Conservation (phyloP, 2,888 invertebrate species). For the Orgyia antiqua region DNA sequence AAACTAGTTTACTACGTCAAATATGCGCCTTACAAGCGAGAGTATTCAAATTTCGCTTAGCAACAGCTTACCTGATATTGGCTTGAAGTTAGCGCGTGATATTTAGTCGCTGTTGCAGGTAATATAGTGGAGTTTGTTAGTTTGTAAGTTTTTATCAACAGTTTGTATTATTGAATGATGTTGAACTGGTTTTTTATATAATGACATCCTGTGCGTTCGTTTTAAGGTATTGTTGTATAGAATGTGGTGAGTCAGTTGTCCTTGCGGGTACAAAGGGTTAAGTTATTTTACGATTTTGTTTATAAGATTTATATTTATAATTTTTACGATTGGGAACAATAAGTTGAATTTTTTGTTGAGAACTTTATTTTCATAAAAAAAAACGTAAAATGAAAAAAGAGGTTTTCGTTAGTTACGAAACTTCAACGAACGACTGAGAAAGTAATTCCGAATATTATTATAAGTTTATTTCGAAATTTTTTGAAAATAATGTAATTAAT, state of each 20-base stretch:
- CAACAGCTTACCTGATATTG: conserved; percentile 44
- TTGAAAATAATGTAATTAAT: conserved; percentile 24
- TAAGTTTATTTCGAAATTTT: conserved; percentile 51
- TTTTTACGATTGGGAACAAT: conserved; percentile 68
- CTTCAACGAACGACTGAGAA: conserved; percentile 77
- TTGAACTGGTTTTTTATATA: conserved; percentile 65
- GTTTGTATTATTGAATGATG: conserved; percentile 66
- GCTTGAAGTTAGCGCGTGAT: conserved; percentile 51
- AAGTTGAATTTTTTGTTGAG: conserved; percentile 61
- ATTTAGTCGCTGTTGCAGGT: conserved; percentile 27
- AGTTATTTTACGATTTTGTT: conserved; percentile 56
- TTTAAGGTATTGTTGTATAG: conserved; percentile 42
- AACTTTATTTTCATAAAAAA: conserved; percentile 67
- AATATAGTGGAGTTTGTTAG: conserved; percentile 60
- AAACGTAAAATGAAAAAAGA: conserved; percentile 46
- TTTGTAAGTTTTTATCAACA: conserved; percentile 71
- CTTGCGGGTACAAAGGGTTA: conserved; percentile 70
- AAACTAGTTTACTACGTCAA: conserved; percentile 49
- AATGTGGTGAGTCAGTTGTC: conserved; percentile 63
- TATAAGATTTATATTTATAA: conserved; percentile 62
- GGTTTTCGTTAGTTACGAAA: conserved; percentile 60
- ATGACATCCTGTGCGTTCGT: conserved; percentile 73
- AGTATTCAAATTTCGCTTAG: conserved; percentile 37
- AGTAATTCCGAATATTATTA: conserved; percentile 53
- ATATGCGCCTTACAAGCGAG: conserved; percentile 28